Evolutionary conservation across 2,797 vertebrate species (phyloP).

Genomic region (Potorous gilbertii): DNA sequence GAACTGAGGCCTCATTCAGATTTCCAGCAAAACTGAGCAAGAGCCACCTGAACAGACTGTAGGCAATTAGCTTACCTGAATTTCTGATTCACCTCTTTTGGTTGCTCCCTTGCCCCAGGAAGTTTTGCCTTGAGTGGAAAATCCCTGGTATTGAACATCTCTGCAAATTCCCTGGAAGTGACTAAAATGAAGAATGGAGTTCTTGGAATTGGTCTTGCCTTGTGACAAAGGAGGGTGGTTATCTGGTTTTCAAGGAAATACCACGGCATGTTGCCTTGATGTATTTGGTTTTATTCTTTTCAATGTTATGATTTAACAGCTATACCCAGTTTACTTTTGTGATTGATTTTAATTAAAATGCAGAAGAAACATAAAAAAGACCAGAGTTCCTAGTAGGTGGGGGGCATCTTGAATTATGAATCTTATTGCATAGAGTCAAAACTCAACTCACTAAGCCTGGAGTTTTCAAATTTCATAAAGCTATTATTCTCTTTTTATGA

Average conservation of each 20-base stretch:
- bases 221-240: neutral
- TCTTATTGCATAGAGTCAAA: neutral
- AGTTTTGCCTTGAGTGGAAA: neutral
- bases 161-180: neutral
- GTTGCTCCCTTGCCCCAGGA: neutral
- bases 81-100: neutral
- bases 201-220: neutral
- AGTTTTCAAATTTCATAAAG: neutral
- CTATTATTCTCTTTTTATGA: neutral
- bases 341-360: neutral
- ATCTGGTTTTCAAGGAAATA: neutral
- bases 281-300: neutral
- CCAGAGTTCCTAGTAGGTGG: neutral
- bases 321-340: neutral
- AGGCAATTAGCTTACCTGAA: neutral
- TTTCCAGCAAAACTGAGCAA: neutral
- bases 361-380: neutral
- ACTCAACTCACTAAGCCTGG: neutral
- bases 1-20: neutral
- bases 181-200: neutral
- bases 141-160: neutral
- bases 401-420: neutral
- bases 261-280: neutral
- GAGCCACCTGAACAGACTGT: neutral
- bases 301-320: neutral